Evolutionary conservation across 2,888 invertebrate species (phyloP), one percentile per base, ranked within the genome.

Genomic region (Torymus texanus): DNA sequence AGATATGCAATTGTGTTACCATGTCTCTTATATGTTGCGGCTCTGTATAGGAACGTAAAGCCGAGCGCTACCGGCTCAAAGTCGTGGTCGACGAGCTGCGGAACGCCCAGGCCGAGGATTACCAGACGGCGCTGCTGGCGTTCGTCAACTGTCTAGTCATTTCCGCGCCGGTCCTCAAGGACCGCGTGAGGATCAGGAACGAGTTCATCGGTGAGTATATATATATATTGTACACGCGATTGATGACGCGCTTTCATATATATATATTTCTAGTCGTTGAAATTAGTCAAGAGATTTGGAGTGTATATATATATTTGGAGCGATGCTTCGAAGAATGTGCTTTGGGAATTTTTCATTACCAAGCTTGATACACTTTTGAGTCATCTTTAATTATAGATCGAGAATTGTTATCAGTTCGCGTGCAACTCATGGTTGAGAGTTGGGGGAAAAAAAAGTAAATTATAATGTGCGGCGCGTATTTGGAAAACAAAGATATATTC

Each of bases 101-200:
- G 89, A 93, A 94, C 85, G 95, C 97, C 55, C 92, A 94, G 73
- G 93, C 94, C 81, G 93, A 95, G 74, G 97, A 97, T 91, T 98
- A 98, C 92, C 96, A 96, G 92, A 97, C 97, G 13, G 96, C 97
- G 8, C 92, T 98, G 85, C 93, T 98, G 88, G 97, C 97, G 77
- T 98, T 98, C 92, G 94, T 98, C 91, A 98, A 98, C 92, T 98
- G 98, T 90, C 94, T 98, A 89, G 96, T 98, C 90, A 96, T 97
- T 88, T 97, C 97, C 21, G 97, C 97, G 13, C 94, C 96, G 66
- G 93, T 95, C 79, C 92, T 97, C 83, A 95, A 96, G 84, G 97
- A 98, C 88, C 93, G 98, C 86, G 95, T 95, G 83, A 92, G 96
- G 84, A 94, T 98, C 83, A 93, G 98, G 86, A 97, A 97, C 89